Conservation (phyloP, 2,888 invertebrate genomes). For the Sepiola atlantica region DNA sequence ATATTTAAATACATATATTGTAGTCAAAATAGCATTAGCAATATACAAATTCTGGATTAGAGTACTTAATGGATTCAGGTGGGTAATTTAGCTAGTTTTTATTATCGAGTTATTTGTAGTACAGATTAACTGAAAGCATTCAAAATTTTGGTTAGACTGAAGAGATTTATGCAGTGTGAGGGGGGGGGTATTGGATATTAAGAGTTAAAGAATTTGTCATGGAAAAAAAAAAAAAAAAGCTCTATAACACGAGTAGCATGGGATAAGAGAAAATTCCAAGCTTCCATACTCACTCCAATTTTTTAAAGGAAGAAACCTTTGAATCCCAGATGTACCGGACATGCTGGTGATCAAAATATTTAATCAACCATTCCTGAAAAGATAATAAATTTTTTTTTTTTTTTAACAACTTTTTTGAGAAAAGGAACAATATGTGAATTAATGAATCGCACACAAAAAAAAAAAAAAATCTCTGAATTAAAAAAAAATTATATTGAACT, state of each 20-base stretch:
- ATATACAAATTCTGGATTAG: too few species aligned
- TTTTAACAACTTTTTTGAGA: not conserved
- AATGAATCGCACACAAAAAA: too few species aligned
- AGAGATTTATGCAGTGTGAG: not conserved
- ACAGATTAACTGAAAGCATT: too few species aligned
- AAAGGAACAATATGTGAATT: not conserved
- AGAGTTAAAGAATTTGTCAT: not conserved
- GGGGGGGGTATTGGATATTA: not conserved
- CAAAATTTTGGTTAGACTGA: not conserved
- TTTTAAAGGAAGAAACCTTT: conserved; percentile 57
- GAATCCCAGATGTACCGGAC: conserved; percentile 71
- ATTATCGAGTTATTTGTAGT: too few species aligned
- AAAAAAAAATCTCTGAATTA: too few species aligned
- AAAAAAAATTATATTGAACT: too few species aligned
- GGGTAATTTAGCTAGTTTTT: too few species aligned
- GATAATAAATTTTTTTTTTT: not conserved
- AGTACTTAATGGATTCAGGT: too few species aligned
- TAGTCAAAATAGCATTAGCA: too few species aligned
- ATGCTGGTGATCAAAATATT: conserved; percentile 71
- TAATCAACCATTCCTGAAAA: conserved; percentile 43
- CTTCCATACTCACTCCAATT: conserved; percentile 62
- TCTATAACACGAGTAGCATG: not conserved
- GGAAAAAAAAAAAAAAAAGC: not conserved
- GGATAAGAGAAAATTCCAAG: not conserved
- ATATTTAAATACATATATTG: too few species aligned